phyloP scores from a whole-genome alignment of 1,140 invertebrate genomes.

The Sesamia nonagrioides region DNA sequence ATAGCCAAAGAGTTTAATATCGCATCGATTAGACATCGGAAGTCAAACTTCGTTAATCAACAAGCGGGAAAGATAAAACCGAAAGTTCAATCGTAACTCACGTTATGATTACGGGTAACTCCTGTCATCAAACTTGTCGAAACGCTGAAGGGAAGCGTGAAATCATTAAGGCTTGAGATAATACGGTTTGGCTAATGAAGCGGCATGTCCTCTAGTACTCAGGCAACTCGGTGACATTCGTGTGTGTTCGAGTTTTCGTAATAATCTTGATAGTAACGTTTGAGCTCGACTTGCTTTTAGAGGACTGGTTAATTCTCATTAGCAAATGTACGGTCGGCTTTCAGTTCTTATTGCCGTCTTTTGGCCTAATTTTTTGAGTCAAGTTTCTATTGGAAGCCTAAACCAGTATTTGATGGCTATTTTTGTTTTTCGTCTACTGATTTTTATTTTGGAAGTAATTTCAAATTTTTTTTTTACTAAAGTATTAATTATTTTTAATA shows the following conservation, averaged over 20 bases:
- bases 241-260: slow-evolving; percentile 19
- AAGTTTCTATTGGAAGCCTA: not conserved
- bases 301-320: slow-evolving; percentile 30
- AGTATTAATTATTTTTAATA: too few relatives aligned
- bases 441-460: too few relatives aligned
- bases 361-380: not conserved
- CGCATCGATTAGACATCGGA: slow-evolving; percentile 78
- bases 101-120: slow-evolving; percentile 73
- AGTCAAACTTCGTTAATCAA: slow-evolving; percentile 76
- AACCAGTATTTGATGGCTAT: too few relatives aligned
- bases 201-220: slow-evolving; percentile 17
- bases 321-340: slow-evolving; percentile 7
- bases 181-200: slow-evolving; percentile 78
- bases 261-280: slow-evolving; percentile 25
- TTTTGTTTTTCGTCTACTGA: too few relatives aligned
- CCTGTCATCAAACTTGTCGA: slow-evolving; percentile 75
- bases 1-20: slow-evolving; percentile 70
- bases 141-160: slow-evolving; percentile 76
- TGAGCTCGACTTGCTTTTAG: not conserved
- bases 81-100: slow-evolving; percentile 80
- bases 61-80: slow-evolving; percentile 76
- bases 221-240: slow-evolving; percentile 14
- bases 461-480: too few relatives aligned
- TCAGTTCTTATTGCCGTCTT: not conserved
- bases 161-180: slow-evolving; percentile 81